Percentiles rank a stretch among this genome's conserved stretches.
These are phyloP conservation scores for Illadopsis cleaveri DNA, from an alignment of 2,113 vertebrate genomes.

Conservation along the genomic window DNA sequence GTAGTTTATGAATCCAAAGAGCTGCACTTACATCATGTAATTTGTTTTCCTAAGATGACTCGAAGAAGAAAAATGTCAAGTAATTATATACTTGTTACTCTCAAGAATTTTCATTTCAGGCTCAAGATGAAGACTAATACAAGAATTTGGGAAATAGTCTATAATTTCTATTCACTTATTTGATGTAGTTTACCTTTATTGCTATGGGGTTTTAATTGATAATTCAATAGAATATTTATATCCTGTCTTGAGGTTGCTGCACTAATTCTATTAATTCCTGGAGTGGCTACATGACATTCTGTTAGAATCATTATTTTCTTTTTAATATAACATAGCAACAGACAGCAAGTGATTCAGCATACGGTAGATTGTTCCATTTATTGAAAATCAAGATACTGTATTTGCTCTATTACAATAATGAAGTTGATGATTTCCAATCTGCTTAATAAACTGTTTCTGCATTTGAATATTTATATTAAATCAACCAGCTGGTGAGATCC, in stretches of 20 bases:
- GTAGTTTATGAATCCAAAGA: conserved; percentile 61
- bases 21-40: conserved; percentile 37
- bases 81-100: conserved; percentile 71
- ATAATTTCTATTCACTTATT: conserved; percentile 67
- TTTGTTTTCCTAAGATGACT: conserved; percentile 70
- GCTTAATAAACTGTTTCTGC: conserved; percentile 78
- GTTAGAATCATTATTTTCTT: conserved; percentile 58
- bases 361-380: conserved; percentile 71
- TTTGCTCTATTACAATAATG: conserved; percentile 76
- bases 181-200: conserved; percentile 67
- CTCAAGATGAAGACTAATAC: conserved; percentile 69
- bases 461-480: conserved; percentile 79
- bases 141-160: conserved; percentile 54
- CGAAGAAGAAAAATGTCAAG: conserved; percentile 70
- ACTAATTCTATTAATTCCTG: conserved; percentile 67
- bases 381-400: conserved; percentile 73
- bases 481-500: conserved; percentile 76
- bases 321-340: conserved; percentile 63
- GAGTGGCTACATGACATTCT: conserved; percentile 19
- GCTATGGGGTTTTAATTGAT: conserved; percentile 62
- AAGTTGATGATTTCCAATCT: conserved; percentile 77
- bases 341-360: conserved; percentile 64
- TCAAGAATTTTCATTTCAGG: conserved; percentile 68
- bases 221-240: conserved; percentile 66
- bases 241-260: conserved; percentile 48